phyloP scores from a whole-genome alignment of 64 coral and sea anemone genomes.

The Acropora tenuis region DNA sequence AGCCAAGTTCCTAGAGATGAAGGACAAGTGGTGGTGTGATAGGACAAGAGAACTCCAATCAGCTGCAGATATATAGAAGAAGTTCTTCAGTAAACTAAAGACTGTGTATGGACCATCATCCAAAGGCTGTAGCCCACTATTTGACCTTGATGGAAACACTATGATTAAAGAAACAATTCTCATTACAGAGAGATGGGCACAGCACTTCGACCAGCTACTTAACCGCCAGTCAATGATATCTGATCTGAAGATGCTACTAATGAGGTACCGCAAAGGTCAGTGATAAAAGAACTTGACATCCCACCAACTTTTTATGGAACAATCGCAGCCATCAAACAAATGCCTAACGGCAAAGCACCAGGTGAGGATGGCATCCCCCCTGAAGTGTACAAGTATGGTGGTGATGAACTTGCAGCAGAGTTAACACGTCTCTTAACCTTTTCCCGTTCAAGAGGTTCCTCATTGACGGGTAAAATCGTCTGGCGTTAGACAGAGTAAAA shows the following conservation, averaged over 20 bases:
- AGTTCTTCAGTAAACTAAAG: not conserved
- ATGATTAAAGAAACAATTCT: not conserved
- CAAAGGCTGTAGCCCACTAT: too few relatives aligned
- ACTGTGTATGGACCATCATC: too few relatives aligned
- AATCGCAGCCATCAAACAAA: not conserved
- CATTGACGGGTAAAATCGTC: too few relatives aligned
- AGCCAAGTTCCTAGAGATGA: not conserved
- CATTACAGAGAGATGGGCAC: constrained; percentile 1
- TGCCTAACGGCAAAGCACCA: too few relatives aligned
- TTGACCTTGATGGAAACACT: too few relatives aligned
- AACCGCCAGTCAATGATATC: not conserved
- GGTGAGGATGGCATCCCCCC: too few relatives aligned
- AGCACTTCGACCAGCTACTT: not conserved
- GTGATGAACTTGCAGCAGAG: too few relatives aligned
- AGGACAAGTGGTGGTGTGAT: constrained; percentile 4
- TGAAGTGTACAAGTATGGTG: too few relatives aligned
- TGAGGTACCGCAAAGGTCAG: too few relatives aligned
- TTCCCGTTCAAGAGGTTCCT: too few relatives aligned
- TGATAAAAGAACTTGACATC: not conserved
- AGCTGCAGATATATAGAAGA: constrained; percentile 6
- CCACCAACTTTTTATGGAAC: not conserved
- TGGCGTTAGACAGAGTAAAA: too few relatives aligned
- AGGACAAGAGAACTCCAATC: not conserved
- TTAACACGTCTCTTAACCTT: not conserved
- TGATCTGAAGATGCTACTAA: not conserved